Evolutionary conservation across 2,113 vertebrate species (phyloP).

Genomic region (Patagioenas fasciata): DNA sequence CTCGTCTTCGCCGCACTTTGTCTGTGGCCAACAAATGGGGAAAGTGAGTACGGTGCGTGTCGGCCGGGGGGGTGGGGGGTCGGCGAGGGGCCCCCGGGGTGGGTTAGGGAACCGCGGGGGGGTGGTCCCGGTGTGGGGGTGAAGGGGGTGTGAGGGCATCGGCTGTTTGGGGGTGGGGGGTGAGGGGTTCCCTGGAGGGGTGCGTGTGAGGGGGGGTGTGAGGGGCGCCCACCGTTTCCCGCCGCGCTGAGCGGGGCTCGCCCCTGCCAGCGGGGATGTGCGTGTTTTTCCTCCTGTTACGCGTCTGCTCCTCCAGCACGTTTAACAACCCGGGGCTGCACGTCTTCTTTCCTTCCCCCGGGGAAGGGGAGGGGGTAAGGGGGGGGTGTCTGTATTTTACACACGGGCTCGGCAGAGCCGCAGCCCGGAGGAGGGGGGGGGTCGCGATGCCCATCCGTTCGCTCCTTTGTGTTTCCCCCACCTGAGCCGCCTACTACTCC

Average conservation of each 20-base stretch:
- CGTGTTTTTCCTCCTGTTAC: conserved; percentile 48
- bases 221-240: not conserved
- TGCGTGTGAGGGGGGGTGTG: too few relatives aligned
- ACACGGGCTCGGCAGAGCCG: not conserved
- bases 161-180: not conserved
- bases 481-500: not conserved
- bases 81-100: not conserved
- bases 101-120: not conserved
- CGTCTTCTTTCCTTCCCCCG: not conserved
- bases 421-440: not conserved
- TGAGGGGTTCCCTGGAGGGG: too few relatives aligned
- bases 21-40: conserved; percentile 84
- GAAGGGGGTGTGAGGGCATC: not conserved
- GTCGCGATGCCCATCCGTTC: not conserved
- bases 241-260: conserved; percentile 58
- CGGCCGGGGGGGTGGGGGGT: not conserved
- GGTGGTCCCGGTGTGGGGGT: not conserved
- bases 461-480: not conserved
- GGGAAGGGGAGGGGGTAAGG: not conserved
- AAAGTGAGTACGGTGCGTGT: conserved; percentile 83
- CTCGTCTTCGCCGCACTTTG: conserved; percentile 80
- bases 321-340: not conserved
- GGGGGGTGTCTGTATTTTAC: not conserved
- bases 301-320: conserved; percentile 6
- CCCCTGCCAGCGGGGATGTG: conserved; percentile 49